Base-by-base conservation (phyloP, 2,113 vertebrate genomes). In the Pipra filicauda region DNA sequence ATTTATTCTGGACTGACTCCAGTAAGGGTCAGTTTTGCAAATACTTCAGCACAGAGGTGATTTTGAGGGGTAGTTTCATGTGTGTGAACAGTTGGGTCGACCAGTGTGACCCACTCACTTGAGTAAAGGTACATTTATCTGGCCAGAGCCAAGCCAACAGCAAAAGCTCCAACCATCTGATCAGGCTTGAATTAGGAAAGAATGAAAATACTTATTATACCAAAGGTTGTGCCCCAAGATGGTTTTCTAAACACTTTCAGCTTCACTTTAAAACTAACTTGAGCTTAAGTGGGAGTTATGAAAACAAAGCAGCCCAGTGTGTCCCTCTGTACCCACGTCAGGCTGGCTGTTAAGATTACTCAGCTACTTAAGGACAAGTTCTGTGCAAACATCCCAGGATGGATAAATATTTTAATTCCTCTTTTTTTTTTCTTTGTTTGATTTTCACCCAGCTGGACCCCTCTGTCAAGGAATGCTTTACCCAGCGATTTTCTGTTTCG, bases 341-440 rank as follows among this genome's bases (percentile, higher is more conserved):
- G 80, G 69, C 70, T 67, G 61, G 27, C 65, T 75, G 72, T 41
- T 89, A 24, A 91, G 76, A 78, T 92, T 92, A 30, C 73, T 20
- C 81, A 61, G 62, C 86, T 92, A 93, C 76, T 41, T 61, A 73
- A 75, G 66, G 76, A 82, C 80, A 89, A 93, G 90, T 78, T 92
- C 73, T 95, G 66, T 87, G 91, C 90, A 97, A 96, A 96, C 93
- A 96, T 75, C 83, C 54, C 58, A 72, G 28, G 26, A 66, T 85
- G 66, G 61, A 85, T 82, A 94, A 96, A 95, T 91, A 94, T 91
- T 96, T 82, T 94, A 95, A 97, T 91, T 91, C 75, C 64, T 85
- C 31, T 49, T 43, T 18, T 22, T 58, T 51, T 15, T 52, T 80
- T 49, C 22, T 11, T 37, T 77, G 33, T 91, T 96, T 93, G 84